Evolutionary conservation across 2,888 invertebrate species (phyloP).

Genomic region (Reticulitermes lucifugus): DNA sequence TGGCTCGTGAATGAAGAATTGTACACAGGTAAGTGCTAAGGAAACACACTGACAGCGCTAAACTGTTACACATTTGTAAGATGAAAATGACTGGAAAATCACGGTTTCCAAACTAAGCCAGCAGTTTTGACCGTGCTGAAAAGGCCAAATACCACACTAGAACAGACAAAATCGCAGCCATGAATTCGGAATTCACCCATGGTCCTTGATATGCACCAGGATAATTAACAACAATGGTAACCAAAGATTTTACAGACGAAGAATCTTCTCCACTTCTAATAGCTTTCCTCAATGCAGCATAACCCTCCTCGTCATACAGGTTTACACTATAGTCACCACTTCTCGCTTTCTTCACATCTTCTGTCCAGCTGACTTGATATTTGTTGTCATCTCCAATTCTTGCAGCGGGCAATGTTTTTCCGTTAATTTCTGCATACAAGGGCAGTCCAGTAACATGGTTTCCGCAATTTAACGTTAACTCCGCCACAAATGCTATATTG

Average conservation of each 20-base stretch:
- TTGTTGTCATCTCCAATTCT: conserved; percentile 78
- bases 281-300: conserved; percentile 86
- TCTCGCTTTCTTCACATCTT: conserved; percentile 84
- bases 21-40: too few species aligned
- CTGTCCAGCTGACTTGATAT: conserved; percentile 94
- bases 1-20: too few species aligned
- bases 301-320: conserved; percentile 93
- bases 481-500: conserved; percentile 90
- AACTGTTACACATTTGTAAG: too few species aligned
- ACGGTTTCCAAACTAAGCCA: conserved; percentile 66
- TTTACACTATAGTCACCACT: conserved; percentile 85
- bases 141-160: conserved; percentile 89
- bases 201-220: conserved; percentile 90
- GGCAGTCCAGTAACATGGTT: conserved; percentile 75
- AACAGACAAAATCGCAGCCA: conserved; percentile 83
- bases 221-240: conserved; percentile 78
- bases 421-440: conserved; percentile 90
- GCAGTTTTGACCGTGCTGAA: conserved; percentile 83
- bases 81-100: neutral
- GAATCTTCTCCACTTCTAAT: conserved; percentile 78
- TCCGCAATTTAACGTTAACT: conserved; percentile 87
- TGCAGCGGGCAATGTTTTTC: conserved; percentile 86
- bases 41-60: too few species aligned
- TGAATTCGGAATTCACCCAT: conserved; percentile 91
- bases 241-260: conserved; percentile 74